phyloP scores from a whole-genome alignment of 1,140 invertebrate genomes.

The Ips nitidus region DNA sequence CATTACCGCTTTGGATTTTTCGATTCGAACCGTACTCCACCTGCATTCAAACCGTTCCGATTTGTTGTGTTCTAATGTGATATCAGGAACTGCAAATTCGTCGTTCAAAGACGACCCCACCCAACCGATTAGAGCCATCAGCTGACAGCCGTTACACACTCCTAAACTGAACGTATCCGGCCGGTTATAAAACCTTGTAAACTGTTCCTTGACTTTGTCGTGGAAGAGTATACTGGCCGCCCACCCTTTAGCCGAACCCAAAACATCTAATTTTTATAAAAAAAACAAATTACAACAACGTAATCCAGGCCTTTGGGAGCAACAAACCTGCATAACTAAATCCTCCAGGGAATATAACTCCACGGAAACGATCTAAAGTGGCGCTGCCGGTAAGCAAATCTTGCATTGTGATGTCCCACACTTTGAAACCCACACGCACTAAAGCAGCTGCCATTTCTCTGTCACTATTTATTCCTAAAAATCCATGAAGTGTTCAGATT shows the following conservation, averaged over 20 bases:
- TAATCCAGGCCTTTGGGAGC: slow-evolving; percentile 10
- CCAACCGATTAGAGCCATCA: slow-evolving; percentile 88
- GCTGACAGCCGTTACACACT: slow-evolving; percentile 96
- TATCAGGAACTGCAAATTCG: slow-evolving; percentile 56
- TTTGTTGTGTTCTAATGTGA: slow-evolving; percentile 81
- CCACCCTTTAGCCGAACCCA: slow-evolving; percentile 98
- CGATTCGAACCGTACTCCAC: slow-evolving; percentile 75
- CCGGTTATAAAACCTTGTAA: slow-evolving; percentile 70
- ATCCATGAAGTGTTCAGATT: neutral
- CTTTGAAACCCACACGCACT: slow-evolving; percentile 88
- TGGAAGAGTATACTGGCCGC: slow-evolving; percentile 85
- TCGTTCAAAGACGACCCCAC: slow-evolving; percentile 52
- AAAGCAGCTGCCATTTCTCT: slow-evolving; percentile 96
- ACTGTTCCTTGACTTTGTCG: slow-evolving; percentile 65
- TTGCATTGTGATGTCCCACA: slow-evolving; percentile 90
- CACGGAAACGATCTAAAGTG: slow-evolving; percentile 78
- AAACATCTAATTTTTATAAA: slow-evolving; percentile 68
- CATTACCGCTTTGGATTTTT: slow-evolving; percentile 79
- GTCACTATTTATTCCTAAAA: slow-evolving; percentile 75
- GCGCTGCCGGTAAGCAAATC: slow-evolving; percentile 74
- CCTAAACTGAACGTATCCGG: slow-evolving; percentile 92
- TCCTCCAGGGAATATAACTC: slow-evolving; percentile 93
- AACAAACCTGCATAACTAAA: slow-evolving; percentile 90
- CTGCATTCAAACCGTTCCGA: slow-evolving; percentile 91
- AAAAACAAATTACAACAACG: neutral